Base-by-base conservation (phyloP, 2,797 vertebrate genomes). In the Pteronotus mesoamericanus region DNA sequence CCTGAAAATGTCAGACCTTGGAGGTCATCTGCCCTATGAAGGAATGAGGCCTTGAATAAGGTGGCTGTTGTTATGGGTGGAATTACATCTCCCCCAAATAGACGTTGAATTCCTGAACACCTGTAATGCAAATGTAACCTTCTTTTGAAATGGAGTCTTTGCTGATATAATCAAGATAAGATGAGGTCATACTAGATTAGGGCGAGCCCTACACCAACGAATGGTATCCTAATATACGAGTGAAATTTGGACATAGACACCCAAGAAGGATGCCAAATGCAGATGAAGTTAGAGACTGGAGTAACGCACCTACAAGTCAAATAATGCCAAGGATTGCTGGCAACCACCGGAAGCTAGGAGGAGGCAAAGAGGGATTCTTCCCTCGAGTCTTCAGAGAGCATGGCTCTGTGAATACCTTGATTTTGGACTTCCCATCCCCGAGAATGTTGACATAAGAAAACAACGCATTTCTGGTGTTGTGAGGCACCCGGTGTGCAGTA, bases 31-130 rank as follows among this genome's bases (percentile, higher is more conserved):
- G 7, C 8, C 39, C 15, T 32, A 5, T 2, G 18, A n/a, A 82
- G 3, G 59, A 4, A 9, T 6, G 1, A 44, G 39, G 21, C 6
- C 4, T 29, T n/a, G 4, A 21, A 42, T 2, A n/a, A 48, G 18
- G 16, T 3, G 9, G 3, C 16, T 74, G 44, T 22, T 12, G 11
- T 21, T 53, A 6, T 34, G 77, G 32, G 37, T 72, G 57, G 18
- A 85, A 66, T 1, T 48, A 26, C 39, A 24, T 14, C 14, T 19
- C 14, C 22, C 22, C 21, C 21, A 37, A 5, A 83, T 84, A 57
- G 84, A 34, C 0, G 1, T 2, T 39, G 39, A 42, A 72, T 87
- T 19, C 32, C 44, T 69, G 79, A 84, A 32, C 9, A 37, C 8
- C 12, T 80, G 10, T 44, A 57, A 42, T 82, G 66, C 48, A 44